phyloP scores from a whole-genome alignment of 2,797 vertebrate genomes.

The Pterois miles region DNA sequence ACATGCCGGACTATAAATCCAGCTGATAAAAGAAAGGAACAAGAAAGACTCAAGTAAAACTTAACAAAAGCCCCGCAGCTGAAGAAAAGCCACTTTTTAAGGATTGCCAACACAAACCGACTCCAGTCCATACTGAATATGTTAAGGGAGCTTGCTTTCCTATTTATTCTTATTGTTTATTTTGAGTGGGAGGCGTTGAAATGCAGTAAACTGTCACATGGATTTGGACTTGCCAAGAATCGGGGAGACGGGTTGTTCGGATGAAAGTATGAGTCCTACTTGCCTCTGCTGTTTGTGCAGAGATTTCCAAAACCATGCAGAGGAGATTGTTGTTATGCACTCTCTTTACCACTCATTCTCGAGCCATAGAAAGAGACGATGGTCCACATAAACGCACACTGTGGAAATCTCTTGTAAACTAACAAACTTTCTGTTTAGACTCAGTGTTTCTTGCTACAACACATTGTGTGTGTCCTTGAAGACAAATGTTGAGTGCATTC shows the following conservation, averaged over 20 bases:
- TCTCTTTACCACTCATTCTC: neutral
- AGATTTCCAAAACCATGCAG: slow-evolving; percentile 8
- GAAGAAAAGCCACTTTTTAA: slow-evolving; percentile 7
- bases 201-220: slow-evolving; percentile 54
- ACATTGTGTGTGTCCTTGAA: no score
- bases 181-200: slow-evolving; percentile 51
- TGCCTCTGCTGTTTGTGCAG: slow-evolving; percentile 2
- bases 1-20: slow-evolving; percentile 23
- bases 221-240: slow-evolving; percentile 49
- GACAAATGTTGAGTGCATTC: no score
- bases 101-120: neutral
- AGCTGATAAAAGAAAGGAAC: slow-evolving; percentile 2
- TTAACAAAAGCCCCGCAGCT: slow-evolving; percentile 2
- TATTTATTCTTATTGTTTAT: slow-evolving; percentile 49
- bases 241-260: slow-evolving; percentile 15
- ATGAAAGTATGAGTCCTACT: slow-evolving; percentile 35
- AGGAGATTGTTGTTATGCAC: slow-evolving; percentile 1
- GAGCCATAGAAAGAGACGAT: neutral
- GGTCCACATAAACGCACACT: neutral
- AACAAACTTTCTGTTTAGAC: no score
- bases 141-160: slow-evolving; percentile 25
- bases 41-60: neutral
- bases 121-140: slow-evolving; percentile 19
- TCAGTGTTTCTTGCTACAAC: no score
- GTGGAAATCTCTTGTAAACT: neutral